phyloP scores from a whole-genome alignment of 2,113 vertebrate species.

The Oxygymnocypris stewartii region DNA sequence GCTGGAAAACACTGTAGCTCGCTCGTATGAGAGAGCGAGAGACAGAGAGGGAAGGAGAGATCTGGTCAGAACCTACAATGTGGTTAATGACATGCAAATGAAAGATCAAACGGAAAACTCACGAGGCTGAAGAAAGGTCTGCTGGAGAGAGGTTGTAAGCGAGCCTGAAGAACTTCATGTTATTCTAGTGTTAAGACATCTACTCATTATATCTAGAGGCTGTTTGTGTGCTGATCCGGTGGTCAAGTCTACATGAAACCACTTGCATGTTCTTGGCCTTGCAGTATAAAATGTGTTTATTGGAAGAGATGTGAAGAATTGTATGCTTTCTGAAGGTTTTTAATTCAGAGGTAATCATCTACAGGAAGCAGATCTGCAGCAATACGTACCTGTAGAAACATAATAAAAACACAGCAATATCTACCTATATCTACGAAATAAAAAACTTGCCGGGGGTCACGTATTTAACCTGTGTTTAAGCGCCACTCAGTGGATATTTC shows the following conservation, averaged over 20 bases:
- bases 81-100: conserved; percentile 69
- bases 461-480: too few species aligned
- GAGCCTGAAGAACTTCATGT: neutral
- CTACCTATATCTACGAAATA: too few species aligned
- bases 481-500: too few species aligned
- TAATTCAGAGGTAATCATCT: too few species aligned
- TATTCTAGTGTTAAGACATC: neutral
- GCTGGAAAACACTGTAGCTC: conserved; percentile 64
- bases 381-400: too few species aligned
- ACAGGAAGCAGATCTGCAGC: too few species aligned
- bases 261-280: neutral
- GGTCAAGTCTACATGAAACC: neutral
- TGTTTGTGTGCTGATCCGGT: neutral
- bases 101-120: conserved; percentile 72
- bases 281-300: neutral
- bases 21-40: conserved; percentile 63
- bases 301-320: neutral
- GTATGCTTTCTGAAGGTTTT: too few species aligned
- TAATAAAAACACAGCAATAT: too few species aligned
- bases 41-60: conserved; percentile 45
- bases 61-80: conserved; percentile 70
- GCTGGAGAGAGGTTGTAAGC: neutral
- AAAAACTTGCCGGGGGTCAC: too few species aligned
- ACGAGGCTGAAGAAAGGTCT: conserved; percentile 54
- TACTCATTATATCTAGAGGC: neutral